phyloP scores from a whole-genome alignment of 2,797 vertebrate species.

The Periparus ater region DNA sequence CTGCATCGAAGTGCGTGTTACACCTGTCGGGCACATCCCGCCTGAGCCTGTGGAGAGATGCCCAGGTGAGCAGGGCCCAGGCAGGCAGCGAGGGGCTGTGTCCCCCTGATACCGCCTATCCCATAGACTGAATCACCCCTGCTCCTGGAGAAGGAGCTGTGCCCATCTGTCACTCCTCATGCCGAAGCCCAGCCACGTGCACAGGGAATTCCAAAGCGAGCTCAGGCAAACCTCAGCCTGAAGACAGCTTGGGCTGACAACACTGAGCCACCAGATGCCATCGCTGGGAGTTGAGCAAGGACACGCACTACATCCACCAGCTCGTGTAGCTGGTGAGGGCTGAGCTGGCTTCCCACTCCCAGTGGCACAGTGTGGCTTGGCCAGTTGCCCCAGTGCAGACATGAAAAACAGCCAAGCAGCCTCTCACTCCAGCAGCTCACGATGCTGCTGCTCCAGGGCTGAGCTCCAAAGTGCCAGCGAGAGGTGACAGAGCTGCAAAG shows the following conservation, averaged over 20 bases:
- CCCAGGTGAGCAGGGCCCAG: not conserved
- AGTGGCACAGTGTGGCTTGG: rapidly evolving
- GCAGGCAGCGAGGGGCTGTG: rapidly evolving
- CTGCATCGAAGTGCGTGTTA: conserved; percentile 86
- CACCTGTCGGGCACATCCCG: conserved; percentile 90
- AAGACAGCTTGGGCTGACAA: not conserved
- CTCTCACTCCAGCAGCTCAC: not conserved
- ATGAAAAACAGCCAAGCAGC: not conserved
- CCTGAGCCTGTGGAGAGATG: conserved; percentile 74
- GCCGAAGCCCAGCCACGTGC: not conserved
- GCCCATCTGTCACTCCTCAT: rapidly evolving
- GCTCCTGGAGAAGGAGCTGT: not conserved
- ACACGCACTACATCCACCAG: not conserved
- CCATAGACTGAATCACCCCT: rapidly evolving
- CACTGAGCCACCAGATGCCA: not conserved
- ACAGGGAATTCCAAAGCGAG: rapidly evolving
- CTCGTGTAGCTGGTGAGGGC: not conserved
- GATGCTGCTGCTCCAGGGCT: not conserved
- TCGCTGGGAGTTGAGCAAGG: rapidly evolving
- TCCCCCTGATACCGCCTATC: rapidly evolving
- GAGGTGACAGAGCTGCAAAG: not conserved
- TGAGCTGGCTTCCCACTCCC: not conserved
- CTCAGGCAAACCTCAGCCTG: not conserved
- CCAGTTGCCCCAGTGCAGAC: not conserved
- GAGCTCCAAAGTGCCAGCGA: not conserved